phyloP scores from a whole-genome alignment of 1,140 invertebrate species.

The Bombus picipes region DNA sequence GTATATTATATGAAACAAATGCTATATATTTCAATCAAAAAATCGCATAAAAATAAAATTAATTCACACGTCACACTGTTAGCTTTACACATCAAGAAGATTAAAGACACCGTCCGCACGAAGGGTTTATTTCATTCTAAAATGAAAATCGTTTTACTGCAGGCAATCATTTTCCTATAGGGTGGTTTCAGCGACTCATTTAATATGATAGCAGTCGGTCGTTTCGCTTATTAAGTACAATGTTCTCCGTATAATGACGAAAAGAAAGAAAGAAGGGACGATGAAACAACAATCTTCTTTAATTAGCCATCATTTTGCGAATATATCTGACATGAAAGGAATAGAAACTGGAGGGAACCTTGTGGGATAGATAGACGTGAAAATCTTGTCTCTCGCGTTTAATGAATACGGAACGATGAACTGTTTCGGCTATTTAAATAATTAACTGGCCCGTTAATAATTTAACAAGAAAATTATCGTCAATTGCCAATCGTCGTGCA shows the following conservation, averaged over 20 bases:
- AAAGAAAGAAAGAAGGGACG: neutral
- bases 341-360: neutral
- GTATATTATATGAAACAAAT: neutral
- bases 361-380: no score
- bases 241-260: neutral
- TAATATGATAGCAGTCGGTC: neutral
- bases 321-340: neutral
- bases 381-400: neutral
- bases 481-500: neutral
- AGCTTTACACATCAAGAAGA: no score
- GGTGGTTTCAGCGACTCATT: neutral
- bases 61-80: neutral
- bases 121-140: neutral
- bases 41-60: neutral
- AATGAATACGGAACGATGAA: neutral
- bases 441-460: neutral
- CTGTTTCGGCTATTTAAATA: neutral
- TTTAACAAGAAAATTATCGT: conserved; percentile 3
- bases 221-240: neutral
- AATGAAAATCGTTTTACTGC: neutral
- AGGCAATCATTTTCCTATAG: neutral
- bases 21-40: neutral
- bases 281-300: neutral
- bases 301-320: neutral
- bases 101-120: neutral